These are phyloP conservation scores for Cervus canadensis DNA, from an alignment of 2,113 vertebrate genomes.

Conservation along the genomic window DNA sequence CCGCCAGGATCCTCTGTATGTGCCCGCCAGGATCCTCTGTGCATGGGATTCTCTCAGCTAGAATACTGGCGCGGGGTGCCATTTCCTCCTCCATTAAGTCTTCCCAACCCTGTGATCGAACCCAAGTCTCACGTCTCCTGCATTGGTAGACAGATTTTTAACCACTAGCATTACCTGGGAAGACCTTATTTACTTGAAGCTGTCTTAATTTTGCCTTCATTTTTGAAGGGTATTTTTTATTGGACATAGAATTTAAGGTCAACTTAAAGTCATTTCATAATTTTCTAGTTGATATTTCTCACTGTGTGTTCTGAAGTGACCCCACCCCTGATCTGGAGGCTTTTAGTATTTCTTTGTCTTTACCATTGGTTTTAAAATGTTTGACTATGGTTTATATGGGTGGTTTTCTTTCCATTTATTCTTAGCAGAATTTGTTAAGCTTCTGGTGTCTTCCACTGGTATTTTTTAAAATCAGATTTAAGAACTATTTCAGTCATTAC, in stretches of 20 bases:
- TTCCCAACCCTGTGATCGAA: not conserved
- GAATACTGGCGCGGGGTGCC: not conserved
- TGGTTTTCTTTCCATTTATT: not conserved
- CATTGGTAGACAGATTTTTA: not conserved
- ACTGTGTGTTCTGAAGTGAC: not conserved
- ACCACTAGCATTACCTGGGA: not conserved
- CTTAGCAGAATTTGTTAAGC: not conserved
- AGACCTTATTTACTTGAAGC: not conserved
- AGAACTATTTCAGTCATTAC: not conserved
- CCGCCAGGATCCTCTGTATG: not conserved
- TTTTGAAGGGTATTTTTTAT: not conserved
- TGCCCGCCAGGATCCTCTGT: not conserved
- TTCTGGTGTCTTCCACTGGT: not conserved
- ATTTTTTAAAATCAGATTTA: not conserved
- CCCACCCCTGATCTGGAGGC: not conserved
- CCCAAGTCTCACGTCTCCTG: not conserved
- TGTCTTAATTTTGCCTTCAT: not conserved
- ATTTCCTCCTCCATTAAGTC: not conserved
- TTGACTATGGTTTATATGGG: not conserved
- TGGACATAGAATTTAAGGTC: not conserved
- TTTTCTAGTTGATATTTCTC: not conserved
- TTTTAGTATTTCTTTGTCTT: not conserved
- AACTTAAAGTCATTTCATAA: not conserved
- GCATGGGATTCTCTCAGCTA: not conserved
- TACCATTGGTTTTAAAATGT: not conserved